Evolutionary conservation across 2,797 vertebrate species (phyloP).

Genomic region (Crypturellus tataupa): DNA sequence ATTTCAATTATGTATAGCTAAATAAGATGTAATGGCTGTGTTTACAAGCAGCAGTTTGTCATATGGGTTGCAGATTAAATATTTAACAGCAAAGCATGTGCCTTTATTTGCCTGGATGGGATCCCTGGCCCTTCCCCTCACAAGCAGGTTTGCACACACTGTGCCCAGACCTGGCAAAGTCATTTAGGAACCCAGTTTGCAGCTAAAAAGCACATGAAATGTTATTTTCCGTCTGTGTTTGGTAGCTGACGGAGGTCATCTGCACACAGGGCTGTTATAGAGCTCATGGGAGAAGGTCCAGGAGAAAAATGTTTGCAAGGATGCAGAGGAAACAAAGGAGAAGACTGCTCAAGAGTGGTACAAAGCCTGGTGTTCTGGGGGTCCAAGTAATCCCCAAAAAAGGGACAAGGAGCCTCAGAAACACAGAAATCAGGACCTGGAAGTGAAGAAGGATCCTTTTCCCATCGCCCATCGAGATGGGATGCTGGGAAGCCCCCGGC

Average conservation of each 20-base stretch:
- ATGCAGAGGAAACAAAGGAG: background rate
- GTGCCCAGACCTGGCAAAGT: background rate
- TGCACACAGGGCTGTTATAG: fast-evolving
- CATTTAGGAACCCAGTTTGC: background rate
- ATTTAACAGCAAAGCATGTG: conserved; percentile 1
- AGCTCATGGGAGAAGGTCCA: background rate
- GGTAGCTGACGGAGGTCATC: background rate
- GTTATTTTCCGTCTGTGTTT: background rate
- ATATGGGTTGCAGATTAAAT: conserved; percentile 6
- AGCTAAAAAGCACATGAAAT: background rate
- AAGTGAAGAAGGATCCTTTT: background rate
- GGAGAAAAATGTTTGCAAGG: background rate
- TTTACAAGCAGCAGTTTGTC: conserved; percentile 52
- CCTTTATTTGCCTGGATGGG: background rate
- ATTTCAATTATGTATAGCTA: conserved; percentile 13
- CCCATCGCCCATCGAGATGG: fast-evolving
- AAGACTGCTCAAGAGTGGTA: fast-evolving
- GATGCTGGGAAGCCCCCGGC: fast-evolving
- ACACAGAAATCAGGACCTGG: background rate
- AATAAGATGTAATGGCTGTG: conserved; percentile 14
- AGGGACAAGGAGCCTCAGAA: background rate
- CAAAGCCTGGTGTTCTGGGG: background rate
- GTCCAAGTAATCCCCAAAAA: background rate
- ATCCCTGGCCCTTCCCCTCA: background rate
- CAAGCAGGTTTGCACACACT: background rate